Conservation (phyloP, 2,113 vertebrate species). For the Harpagus bidentatus region DNA sequence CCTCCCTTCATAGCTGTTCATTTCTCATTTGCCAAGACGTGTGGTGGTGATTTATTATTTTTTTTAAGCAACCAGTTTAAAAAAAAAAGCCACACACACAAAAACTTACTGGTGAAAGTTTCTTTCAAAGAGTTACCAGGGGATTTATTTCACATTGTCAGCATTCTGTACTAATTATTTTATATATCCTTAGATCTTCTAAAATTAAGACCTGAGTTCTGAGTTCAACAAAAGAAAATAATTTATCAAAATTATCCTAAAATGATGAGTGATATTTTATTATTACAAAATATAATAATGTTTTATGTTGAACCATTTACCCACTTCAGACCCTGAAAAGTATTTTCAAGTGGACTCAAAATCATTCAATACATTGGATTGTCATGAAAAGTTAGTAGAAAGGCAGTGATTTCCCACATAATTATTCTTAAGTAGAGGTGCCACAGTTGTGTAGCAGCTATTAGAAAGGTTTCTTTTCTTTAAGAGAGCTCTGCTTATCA, state of each 20-base stretch:
- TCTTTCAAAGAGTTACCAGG: background rate
- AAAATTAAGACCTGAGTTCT: background rate
- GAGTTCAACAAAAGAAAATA: background rate
- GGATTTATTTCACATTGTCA: background rate
- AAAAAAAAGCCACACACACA: background rate
- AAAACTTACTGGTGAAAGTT: background rate
- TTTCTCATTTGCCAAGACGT: background rate
- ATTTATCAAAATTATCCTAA: background rate
- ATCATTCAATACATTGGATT: background rate
- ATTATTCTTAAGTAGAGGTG: background rate
- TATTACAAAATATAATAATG: background rate
- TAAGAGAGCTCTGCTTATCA: background rate
- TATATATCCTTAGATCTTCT: background rate
- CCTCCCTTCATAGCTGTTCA: background rate
- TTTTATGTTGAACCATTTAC: background rate
- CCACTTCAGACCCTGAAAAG: background rate
- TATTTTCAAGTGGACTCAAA: background rate
- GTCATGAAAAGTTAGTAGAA: background rate
- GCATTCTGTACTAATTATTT: background rate
- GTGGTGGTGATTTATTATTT: background rate
- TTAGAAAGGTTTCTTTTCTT: background rate
- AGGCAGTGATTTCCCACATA: background rate
- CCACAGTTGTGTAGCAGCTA: background rate
- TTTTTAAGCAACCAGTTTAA: background rate
- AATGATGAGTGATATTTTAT: background rate